Percentiles rank a stretch among this genome's conserved stretches.
Conservation (phyloP, 2,797 vertebrate species). For the Gobio occitaniae region DNA sequence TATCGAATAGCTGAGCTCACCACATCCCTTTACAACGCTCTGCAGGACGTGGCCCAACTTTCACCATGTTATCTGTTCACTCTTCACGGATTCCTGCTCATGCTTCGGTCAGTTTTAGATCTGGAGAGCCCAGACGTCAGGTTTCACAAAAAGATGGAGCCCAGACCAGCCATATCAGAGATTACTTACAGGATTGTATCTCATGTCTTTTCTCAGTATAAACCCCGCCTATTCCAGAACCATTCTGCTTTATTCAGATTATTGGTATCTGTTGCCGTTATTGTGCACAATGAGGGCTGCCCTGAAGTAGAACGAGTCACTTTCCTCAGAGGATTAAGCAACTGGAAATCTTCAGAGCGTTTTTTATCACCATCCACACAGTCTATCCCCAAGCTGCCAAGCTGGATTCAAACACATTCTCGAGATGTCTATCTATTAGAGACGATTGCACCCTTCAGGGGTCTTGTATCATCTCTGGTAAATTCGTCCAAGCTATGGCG, state of each 20-base stretch:
- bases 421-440: constrained; percentile 77
- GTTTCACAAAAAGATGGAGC: constrained; percentile 40
- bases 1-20: constrained; percentile 66
- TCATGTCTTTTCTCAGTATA: constrained; percentile 73
- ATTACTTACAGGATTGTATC: constrained; percentile 71
- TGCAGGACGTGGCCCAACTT: constrained; percentile 78
- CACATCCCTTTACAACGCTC: constrained; percentile 71
- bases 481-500: constrained; percentile 77
- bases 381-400: constrained; percentile 63
- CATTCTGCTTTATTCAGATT: constrained; percentile 75
- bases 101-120: constrained; percentile 65
- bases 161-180: constrained; percentile 65
- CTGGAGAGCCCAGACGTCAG: constrained; percentile 52
- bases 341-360: constrained; percentile 41
- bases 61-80: constrained; percentile 80
- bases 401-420: constrained; percentile 75
- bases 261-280: constrained; percentile 77
- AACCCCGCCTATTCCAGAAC: constrained; percentile 72
- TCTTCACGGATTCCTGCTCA: constrained; percentile 68
- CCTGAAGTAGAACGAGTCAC: constrained; percentile 75
- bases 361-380: constrained; percentile 9
- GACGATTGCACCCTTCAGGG: constrained; percentile 77
- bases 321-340: constrained; percentile 78
- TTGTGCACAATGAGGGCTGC: constrained; percentile 68
- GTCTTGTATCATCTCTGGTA: constrained; percentile 77